These are phyloP conservation scores for Plestiodon gilberti DNA, from an alignment of 2,113 vertebrate genomes.

Conservation along the genomic window DNA sequence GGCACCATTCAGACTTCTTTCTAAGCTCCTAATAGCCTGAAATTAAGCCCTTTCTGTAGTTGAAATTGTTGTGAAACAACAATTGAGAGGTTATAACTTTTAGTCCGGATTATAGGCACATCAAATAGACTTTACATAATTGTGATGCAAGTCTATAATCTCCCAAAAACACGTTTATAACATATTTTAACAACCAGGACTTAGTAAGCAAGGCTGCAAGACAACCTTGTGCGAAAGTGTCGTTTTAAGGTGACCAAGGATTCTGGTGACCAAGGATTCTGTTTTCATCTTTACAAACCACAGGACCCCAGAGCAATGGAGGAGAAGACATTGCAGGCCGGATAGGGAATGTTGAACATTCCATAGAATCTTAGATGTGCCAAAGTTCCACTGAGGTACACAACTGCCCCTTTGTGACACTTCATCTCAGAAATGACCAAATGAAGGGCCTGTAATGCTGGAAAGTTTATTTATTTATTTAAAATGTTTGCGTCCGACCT, in stretches of 20 bases:
- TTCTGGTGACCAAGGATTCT: constrained; percentile 13
- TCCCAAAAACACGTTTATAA: constrained; percentile 33
- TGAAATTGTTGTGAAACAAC: constrained; percentile 27
- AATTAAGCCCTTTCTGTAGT: constrained; percentile 45
- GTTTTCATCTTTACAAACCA: background rate
- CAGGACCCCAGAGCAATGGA: background rate
- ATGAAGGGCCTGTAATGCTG: background rate
- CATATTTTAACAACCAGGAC: constrained; percentile 28
- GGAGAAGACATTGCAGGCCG: background rate
- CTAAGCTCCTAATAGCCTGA: constrained; percentile 22
- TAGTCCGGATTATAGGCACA: constrained; percentile 67
- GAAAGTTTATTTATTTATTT: background rate
- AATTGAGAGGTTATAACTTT: constrained; percentile 59
- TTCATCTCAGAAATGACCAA: background rate
- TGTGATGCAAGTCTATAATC: constrained; percentile 23
- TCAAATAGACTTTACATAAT: constrained; percentile 43
- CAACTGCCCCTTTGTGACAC: background rate
- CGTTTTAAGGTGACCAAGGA: constrained; percentile 48
- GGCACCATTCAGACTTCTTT: constrained; percentile 60
- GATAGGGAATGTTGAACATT: background rate
- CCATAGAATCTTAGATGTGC: background rate
- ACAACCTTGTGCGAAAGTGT: constrained; percentile 17
- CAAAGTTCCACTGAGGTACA: background rate
- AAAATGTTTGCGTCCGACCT: background rate
- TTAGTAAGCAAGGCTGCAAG: constrained; percentile 54